Conservation (phyloP, 2,797 vertebrate genomes). For the Vultur gryphus region DNA sequence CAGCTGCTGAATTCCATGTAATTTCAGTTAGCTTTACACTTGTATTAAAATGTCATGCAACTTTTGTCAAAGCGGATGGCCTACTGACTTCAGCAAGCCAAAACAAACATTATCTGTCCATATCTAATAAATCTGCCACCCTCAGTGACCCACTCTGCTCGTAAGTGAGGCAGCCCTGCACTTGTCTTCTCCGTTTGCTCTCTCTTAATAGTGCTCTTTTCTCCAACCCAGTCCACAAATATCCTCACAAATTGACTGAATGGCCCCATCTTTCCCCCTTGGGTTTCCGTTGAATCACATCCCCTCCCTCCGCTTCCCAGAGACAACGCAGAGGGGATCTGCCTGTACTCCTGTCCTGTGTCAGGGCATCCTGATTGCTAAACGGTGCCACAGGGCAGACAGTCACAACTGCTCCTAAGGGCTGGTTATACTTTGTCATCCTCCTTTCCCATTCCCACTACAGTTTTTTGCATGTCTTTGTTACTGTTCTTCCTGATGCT, state of each 20-base stretch:
- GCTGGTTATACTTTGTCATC: background rate
- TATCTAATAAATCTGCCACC: background rate
- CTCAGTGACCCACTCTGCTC: background rate
- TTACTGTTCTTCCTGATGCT: background rate
- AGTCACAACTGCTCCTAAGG: background rate
- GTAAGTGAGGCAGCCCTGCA: background rate
- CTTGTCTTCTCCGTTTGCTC: background rate
- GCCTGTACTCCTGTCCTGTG: background rate
- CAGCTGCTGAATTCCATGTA: background rate
- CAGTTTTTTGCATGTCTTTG: background rate
- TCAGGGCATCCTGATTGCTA: background rate
- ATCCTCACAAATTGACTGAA: background rate
- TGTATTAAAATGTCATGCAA: background rate
- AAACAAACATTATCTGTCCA: background rate
- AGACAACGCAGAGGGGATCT: background rate
- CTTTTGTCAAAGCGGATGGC: background rate
- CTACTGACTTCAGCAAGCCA: background rate
- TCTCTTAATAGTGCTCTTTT: background rate
- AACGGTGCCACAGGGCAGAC: background rate
- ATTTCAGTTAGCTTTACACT: background rate
- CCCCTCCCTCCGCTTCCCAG: background rate
- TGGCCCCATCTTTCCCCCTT: background rate
- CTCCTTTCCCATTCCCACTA: background rate
- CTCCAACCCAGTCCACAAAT: background rate
- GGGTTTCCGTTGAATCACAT: background rate